These are phyloP conservation scores for Zelleria hepariella DNA, from an alignment of 2,888 invertebrate genomes.

Conservation along the genomic window DNA sequence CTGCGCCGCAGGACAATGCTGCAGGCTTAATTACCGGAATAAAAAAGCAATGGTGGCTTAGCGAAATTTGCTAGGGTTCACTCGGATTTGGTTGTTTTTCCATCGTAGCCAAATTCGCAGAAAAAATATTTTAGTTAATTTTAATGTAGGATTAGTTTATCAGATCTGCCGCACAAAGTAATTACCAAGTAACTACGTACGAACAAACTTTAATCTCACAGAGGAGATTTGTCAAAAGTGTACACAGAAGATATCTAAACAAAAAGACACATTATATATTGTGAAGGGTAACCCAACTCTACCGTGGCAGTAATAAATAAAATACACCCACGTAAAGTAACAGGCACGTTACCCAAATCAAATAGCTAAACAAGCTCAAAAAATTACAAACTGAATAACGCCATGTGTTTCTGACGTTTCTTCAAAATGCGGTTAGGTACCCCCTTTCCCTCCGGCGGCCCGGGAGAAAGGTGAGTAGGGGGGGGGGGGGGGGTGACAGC, in stretches of 20 bases:
- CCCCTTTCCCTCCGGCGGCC: background rate
- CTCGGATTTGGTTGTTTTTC: background rate
- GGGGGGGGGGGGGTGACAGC: conserved; percentile 12
- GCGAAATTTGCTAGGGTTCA: background rate
- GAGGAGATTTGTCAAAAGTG: too few species aligned
- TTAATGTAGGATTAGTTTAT: too few species aligned
- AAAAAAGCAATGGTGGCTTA: background rate
- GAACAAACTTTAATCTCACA: too few species aligned
- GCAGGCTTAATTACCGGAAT: background rate
- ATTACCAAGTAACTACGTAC: too few species aligned
- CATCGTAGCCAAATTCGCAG: background rate
- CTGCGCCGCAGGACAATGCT: background rate
- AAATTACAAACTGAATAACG: background rate
- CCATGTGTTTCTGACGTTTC: background rate
- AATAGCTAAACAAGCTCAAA: background rate
- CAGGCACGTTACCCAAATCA: background rate
- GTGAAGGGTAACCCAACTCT: too few species aligned
- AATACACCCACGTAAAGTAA: background rate
- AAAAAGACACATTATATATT: too few species aligned
- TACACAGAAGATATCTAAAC: too few species aligned
- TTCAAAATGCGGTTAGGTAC: background rate
- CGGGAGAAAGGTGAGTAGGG: conserved; percentile 14
- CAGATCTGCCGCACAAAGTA: too few species aligned
- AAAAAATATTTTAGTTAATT: too few species aligned
- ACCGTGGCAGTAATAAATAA: too few species aligned